phyloP scores from a whole-genome alignment of 2,888 invertebrate species.

The Isotomurus palustris region DNA sequence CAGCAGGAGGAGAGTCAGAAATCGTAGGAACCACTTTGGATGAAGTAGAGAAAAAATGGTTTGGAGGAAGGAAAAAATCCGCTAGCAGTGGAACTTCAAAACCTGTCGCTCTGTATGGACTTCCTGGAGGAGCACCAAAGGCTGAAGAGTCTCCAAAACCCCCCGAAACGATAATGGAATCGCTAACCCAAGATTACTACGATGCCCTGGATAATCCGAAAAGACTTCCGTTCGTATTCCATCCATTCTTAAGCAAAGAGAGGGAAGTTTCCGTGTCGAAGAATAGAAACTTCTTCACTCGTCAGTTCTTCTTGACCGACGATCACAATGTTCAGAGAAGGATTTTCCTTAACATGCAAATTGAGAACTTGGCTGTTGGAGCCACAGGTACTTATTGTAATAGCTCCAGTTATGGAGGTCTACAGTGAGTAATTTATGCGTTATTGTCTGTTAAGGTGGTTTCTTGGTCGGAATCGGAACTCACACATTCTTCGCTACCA shows the following conservation, averaged over 20 bases:
- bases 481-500: neutral
- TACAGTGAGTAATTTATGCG: neutral
- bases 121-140: neutral
- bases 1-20: no score
- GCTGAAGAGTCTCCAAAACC: neutral
- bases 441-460: constrained; percentile 7
- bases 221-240: constrained; percentile 15
- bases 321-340: constrained; percentile 8
- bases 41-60: no score
- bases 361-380: constrained; percentile 16
- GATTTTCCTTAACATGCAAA: constrained; percentile 12
- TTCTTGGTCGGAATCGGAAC: constrained; percentile 8
- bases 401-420: neutral
- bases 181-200: constrained; percentile 6
- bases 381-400: constrained; percentile 8
- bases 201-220: constrained; percentile 13
- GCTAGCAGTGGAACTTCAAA: neutral
- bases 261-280: constrained; percentile 5
- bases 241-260: constrained; percentile 12
- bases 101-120: neutral
- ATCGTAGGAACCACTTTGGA: no score
- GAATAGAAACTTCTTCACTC: neutral
- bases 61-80: neutral
- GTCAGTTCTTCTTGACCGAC: constrained; percentile 6
- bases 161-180: neutral